Conservation (phyloP, 2,797 vertebrate genomes). For the Pipistrellus pipistrellus region DNA sequence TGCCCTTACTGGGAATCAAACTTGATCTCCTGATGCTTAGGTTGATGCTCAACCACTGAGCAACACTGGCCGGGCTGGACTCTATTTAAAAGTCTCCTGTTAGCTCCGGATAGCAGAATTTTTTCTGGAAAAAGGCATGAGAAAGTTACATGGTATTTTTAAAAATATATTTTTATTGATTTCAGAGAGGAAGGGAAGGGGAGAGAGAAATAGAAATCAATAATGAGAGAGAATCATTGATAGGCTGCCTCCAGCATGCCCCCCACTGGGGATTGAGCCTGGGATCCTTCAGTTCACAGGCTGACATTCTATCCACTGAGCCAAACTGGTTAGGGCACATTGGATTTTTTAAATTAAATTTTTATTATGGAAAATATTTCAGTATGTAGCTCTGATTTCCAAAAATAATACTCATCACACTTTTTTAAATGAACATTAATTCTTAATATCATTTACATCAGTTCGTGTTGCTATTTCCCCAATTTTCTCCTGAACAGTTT, state of each 20-base stretch:
- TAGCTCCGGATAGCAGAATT: neutral
- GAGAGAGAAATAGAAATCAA: no score
- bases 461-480: neutral
- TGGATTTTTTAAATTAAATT: neutral
- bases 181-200: no score
- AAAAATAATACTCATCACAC: neutral
- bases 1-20: no score
- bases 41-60: no score
- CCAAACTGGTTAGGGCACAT: neutral
- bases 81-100: constrained; percentile 4
- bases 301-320: no score
- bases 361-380: neutral
- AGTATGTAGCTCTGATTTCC: neutral
- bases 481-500: neutral
- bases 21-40: no score
- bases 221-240: no score
- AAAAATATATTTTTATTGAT: neutral
- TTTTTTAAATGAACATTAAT: neutral
- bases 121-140: constrained; percentile 1
- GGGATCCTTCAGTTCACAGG: no score
- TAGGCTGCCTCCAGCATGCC: no score
- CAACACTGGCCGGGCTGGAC: neutral
- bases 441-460: neutral
- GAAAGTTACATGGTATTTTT: neutral
- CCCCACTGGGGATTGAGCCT: no score